Percentiles rank a stretch among this genome's conserved stretches.
These are phyloP conservation scores for Nothoprocta pentlandii DNA, from an alignment of 2,113 vertebrate species.

Conservation along the genomic window DNA sequence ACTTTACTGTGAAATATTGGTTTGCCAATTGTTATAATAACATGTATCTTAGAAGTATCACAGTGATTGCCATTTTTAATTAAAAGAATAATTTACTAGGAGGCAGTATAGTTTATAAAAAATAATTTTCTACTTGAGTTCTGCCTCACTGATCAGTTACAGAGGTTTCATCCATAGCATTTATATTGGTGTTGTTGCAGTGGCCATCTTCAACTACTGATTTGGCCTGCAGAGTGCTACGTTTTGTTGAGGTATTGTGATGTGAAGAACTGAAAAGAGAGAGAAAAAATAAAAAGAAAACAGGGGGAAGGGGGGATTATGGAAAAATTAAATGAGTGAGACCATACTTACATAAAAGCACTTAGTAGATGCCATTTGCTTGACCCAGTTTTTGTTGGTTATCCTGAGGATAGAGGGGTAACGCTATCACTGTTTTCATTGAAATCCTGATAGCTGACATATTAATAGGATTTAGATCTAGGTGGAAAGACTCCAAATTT, in stretches of 20 bases:
- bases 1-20: not conserved
- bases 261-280: not conserved
- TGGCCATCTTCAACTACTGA: not conserved
- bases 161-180: not conserved
- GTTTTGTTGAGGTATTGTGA: not conserved
- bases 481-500: not conserved
- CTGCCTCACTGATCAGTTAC: not conserved
- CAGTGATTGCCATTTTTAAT: not conserved
- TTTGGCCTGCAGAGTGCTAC: not conserved
- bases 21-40: not conserved
- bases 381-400: not conserved
- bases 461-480: not conserved
- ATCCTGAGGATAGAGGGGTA: not conserved
- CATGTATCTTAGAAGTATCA: not conserved
- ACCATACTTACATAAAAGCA: not conserved
- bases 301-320: too few species aligned
- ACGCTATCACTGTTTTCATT: not conserved
- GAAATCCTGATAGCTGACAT: not conserved
- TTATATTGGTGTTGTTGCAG: not conserved
- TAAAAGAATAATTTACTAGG: not conserved
- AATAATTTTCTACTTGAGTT: not conserved
- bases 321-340: not conserved
- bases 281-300: not conserved
- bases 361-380: not conserved
- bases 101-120: not conserved